These are phyloP conservation scores for Neoscelio sp. DNA, from an alignment of 2,888 invertebrate species.

Conservation along the genomic window DNA sequence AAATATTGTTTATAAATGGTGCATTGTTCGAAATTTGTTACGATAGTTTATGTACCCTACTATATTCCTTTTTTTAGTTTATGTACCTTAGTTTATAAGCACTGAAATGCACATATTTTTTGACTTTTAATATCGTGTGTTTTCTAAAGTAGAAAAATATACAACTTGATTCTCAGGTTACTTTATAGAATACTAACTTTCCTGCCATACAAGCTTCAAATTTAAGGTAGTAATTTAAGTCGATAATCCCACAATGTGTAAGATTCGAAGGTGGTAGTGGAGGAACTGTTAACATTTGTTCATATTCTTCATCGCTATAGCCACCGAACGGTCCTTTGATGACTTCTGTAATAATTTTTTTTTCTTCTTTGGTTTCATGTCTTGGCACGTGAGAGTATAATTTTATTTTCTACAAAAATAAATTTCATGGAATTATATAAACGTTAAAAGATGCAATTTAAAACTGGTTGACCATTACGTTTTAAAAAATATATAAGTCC, in stretches of 20 bases:
- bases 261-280: slow-evolving; percentile 91
- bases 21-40: too few relatives aligned
- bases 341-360: slow-evolving; percentile 86
- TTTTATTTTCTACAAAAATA: slow-evolving; percentile 84
- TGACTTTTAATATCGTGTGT: too few relatives aligned
- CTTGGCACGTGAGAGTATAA: slow-evolving; percentile 87
- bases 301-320: slow-evolving; percentile 87
- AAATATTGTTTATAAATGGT: too few relatives aligned
- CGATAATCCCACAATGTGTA: slow-evolving; percentile 89
- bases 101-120: too few relatives aligned
- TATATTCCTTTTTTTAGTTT: too few relatives aligned
- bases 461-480: too few relatives aligned
- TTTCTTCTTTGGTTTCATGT: slow-evolving; percentile 85
- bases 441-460: too few relatives aligned
- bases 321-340: slow-evolving; percentile 87
- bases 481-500: too few relatives aligned
- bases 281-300: slow-evolving; percentile 88
- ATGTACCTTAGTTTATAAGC: too few relatives aligned
- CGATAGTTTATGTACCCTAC: too few relatives aligned
- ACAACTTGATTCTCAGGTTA: too few relatives aligned
- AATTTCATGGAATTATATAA: not conserved
- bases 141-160: slow-evolving; percentile 23
- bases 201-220: slow-evolving; percentile 83
- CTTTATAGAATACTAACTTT: slow-evolving; percentile 79
- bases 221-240: slow-evolving; percentile 87